A percentile compares a stretch with the other conserved stretches of the same genome.
Evolutionary conservation across 2,113 vertebrate genomes (phyloP).

Genomic region (Lycocorax pyrrhopterus): DNA sequence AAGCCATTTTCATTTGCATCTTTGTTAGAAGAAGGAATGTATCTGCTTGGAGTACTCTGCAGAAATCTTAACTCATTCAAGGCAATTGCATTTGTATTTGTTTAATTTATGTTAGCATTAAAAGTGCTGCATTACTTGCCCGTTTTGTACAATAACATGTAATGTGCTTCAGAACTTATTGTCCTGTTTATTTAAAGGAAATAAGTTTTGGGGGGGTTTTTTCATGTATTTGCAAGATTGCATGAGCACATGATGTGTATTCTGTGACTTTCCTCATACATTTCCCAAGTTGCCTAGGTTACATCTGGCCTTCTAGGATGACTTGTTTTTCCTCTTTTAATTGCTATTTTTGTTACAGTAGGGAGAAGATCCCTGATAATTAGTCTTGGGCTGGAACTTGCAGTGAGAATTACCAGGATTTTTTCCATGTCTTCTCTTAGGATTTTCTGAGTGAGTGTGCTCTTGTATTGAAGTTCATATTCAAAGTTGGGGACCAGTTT

Average conservation of each 20-base stretch:
- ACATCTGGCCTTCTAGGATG: not conserved
- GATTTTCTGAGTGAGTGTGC: not conserved
- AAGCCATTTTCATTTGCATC: not conserved
- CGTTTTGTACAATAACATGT: not conserved
- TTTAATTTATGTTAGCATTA: not conserved
- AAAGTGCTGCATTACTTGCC: not conserved
- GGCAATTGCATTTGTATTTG: not conserved
- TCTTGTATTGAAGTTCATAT: not conserved
- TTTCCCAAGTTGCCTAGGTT: not conserved
- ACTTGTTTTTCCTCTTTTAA: not conserved
- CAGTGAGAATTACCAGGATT: not conserved
- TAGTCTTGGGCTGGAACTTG: not conserved
- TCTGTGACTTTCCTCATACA: not conserved
- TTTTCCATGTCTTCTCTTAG: not conserved
- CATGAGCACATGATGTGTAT: not conserved
- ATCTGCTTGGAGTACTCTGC: not conserved
- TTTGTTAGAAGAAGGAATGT: not conserved
- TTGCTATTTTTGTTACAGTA: not conserved
- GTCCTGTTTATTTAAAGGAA: not conserved
- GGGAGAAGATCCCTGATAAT: not conserved
- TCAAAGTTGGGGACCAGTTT: not conserved
- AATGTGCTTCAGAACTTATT: not conserved
- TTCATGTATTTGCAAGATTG: not conserved
- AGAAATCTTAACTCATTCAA: not conserved
- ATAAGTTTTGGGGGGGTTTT: not conserved